Evolutionary conservation across 1,140 invertebrate genomes (phyloP), one percentile per base, ranked within the genome.

Genomic region (Andricus grossulariae): DNA sequence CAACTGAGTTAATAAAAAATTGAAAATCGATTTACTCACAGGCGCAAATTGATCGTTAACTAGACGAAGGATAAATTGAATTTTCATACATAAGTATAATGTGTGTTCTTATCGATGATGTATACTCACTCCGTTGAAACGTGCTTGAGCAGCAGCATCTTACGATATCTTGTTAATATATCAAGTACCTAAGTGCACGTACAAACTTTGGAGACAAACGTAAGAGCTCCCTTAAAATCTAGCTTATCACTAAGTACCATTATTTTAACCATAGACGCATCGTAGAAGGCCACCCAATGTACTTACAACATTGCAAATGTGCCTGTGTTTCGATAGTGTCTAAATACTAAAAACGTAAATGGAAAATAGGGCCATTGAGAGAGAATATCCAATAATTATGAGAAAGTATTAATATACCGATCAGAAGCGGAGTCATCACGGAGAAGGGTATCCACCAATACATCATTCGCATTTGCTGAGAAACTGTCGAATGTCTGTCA

Each of bases 241-340:
- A 86, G 51, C 79, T 85, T 85, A 85, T 71, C 66, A 50, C 51
- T 75, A 75, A 49, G 60, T 60, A 66, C 60, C 60, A 66, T 39
- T 66, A 71, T 32, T 49, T 70, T 72, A 79, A 70, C 57, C 39
- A 57, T 45, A 66, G 70, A 75, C 74, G 60, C 32, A 75, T 75
- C 74, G 70, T 76, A 72, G 50, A 79, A 85, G 88, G 87, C 84
- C 86, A 87, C 83, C 82, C 86, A 89, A 89, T 88, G 89, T 90
- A 90, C 89, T 90, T 85, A 90, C 89, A 90, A 89, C 89, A 90
- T 89, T 89, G 87, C 84, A 84, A 87, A 87, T 88, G 86, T 84
- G 84, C 88, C 88, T 86, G 82, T 86, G 77, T 82, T 79, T 84
- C 77, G 82, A 85, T 82, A 83, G 75, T 82, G 76, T 85, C 81